Conservation (phyloP, 2,888 invertebrate genomes). For the Andricus quercusramuli region DNA sequence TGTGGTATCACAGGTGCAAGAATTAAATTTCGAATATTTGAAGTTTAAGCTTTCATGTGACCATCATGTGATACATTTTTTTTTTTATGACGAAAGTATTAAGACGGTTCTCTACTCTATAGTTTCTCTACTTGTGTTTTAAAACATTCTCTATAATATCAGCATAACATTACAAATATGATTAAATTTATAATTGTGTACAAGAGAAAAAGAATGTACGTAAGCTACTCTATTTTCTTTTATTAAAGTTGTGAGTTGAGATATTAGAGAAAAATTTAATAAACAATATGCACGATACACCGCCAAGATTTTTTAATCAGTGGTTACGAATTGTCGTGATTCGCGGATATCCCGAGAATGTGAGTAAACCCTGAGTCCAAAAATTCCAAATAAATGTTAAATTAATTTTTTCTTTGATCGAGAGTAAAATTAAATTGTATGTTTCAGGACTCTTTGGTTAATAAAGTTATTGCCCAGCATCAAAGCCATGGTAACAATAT, state of each 20-base stretch:
- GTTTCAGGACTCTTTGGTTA: slow-evolving; percentile 83
- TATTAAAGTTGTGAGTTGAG: background rate
- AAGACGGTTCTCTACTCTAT: background rate
- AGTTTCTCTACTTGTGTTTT: background rate
- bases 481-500: slow-evolving; percentile 81
- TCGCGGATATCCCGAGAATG: slow-evolving; percentile 67
- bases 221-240: background rate
- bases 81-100: background rate
- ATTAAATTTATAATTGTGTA: background rate
- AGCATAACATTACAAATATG: too few species aligned
- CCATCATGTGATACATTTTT: background rate
- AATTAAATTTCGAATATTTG: background rate
- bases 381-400: slow-evolving; percentile 3
- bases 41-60: background rate
- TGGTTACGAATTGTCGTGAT: slow-evolving; percentile 72
- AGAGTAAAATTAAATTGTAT: background rate
- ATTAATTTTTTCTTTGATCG: background rate
- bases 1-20: background rate
- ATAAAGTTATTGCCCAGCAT: slow-evolving; percentile 78
- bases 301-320: slow-evolving; percentile 66
- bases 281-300: slow-evolving; percentile 66
- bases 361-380: slow-evolving; percentile 55
- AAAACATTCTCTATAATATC: background rate
- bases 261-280: background rate
- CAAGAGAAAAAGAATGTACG: background rate